These are phyloP conservation scores for Donacobius atricapilla DNA, from an alignment of 2,113 vertebrate genomes.

Conservation along the genomic window DNA sequence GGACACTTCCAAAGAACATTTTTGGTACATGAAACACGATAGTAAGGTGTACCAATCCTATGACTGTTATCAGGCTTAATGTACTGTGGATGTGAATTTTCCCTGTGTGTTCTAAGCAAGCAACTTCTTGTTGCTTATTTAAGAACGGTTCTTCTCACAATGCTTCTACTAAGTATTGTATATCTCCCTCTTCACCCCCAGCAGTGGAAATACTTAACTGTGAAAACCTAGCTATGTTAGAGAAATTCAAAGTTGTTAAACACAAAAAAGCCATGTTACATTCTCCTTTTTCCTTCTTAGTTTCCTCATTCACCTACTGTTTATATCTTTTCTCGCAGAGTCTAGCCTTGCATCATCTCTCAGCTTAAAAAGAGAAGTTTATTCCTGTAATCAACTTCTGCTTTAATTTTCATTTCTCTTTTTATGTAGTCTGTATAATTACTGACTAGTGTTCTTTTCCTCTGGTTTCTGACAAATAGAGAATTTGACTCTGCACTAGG, in stretches of 20 bases:
- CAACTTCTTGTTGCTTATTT: neutral
- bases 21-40: neutral
- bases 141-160: neutral
- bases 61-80: neutral
- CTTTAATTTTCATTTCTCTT: neutral
- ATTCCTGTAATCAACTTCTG: neutral
- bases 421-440: neutral
- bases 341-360: neutral
- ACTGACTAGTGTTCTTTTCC: neutral
- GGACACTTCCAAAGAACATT: neutral
- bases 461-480: neutral
- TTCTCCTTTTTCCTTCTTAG: neutral
- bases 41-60: neutral
- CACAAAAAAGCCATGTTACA: accelerated
- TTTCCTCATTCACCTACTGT: neutral
- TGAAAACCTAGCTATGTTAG: neutral
- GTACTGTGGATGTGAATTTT: neutral
- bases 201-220: neutral
- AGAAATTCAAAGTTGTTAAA: neutral
- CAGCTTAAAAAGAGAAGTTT: neutral
- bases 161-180: neutral
- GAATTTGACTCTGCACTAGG: neutral
- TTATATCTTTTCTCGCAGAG: neutral
- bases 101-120: accelerated
- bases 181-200: neutral